Percentiles rank a stretch among this genome's conserved stretches.
Evolutionary conservation across 2,113 vertebrate genomes (phyloP).

Genomic region (Columba janthina): DNA sequence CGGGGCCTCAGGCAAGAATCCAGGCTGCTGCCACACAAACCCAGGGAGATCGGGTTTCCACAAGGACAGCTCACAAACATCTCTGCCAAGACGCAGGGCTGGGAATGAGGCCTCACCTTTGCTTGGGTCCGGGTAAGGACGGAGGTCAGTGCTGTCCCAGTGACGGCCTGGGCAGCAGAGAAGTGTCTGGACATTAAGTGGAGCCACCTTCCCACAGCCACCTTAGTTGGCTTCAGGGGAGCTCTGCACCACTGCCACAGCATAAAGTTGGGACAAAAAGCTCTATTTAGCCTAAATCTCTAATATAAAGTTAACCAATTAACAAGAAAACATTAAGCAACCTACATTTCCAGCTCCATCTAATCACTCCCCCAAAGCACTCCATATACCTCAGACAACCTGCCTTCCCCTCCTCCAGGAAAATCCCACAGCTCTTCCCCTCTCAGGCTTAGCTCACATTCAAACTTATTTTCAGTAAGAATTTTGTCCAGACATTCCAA

Average conservation of each 20-base stretch:
- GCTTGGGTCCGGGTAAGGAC: fast-evolving
- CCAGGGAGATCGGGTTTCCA: neutral
- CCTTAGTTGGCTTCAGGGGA: neutral
- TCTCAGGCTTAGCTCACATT: neutral
- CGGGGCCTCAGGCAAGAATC: neutral
- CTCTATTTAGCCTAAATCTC: neutral
- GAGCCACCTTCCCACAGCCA: neutral
- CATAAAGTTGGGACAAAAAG: neutral
- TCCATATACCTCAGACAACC: neutral
- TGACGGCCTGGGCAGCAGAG: fast-evolving
- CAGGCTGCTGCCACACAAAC: neutral
- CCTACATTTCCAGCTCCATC: neutral
- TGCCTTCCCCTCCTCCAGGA: neutral
- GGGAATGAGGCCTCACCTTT: neutral
- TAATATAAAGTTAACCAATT: neutral
- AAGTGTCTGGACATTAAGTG: fast-evolving
- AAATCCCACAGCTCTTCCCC: neutral
- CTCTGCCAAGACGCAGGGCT: neutral
- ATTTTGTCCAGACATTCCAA: neutral
- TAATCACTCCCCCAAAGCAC: neutral
- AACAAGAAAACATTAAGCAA: neutral
- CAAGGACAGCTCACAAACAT: neutral
- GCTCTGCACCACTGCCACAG: neutral
- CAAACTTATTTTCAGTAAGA: neutral
- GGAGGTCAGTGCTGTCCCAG: fast-evolving